Conservation (phyloP, 2,113 vertebrate genomes). For the Lepidothrix coronata region DNA sequence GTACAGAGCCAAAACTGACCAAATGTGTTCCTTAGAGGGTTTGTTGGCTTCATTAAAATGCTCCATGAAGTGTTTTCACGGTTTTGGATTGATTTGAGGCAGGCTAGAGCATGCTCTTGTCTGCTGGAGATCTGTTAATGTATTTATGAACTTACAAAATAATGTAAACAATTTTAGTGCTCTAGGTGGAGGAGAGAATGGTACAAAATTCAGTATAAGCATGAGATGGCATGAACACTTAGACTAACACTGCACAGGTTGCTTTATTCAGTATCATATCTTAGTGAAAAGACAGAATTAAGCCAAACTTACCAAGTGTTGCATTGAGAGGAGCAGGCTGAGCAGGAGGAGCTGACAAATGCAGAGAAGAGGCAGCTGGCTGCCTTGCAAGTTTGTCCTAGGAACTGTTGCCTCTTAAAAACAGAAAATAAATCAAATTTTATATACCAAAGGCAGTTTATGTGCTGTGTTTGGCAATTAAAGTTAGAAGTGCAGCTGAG, state of each 20-base stretch:
- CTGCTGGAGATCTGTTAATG: neutral
- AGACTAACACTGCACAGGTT: neutral
- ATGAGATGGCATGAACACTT: neutral
- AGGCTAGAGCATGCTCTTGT: neutral
- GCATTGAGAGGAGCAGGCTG: neutral
- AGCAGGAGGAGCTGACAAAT: neutral
- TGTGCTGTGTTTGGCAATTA: neutral
- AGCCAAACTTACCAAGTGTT: neutral
- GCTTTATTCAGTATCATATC: neutral
- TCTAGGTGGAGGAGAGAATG: neutral
- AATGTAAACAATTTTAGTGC: neutral
- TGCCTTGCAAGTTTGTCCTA: neutral
- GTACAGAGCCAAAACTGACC: neutral
- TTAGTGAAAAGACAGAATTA: neutral
- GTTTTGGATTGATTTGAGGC: neutral
- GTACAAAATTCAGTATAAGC: neutral
- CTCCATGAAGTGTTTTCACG: neutral
- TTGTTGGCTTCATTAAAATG: neutral
- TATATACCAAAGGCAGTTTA: neutral
- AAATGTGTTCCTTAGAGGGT: neutral
- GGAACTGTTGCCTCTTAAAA: neutral
- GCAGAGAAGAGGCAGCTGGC: neutral
- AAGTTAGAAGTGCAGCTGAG: conserved; percentile 2
- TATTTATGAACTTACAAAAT: neutral
- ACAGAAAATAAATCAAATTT: neutral